Evolutionary conservation across 92 coral and sea anemone species (phyloP).

Genomic region (Siderastrea radians): DNA sequence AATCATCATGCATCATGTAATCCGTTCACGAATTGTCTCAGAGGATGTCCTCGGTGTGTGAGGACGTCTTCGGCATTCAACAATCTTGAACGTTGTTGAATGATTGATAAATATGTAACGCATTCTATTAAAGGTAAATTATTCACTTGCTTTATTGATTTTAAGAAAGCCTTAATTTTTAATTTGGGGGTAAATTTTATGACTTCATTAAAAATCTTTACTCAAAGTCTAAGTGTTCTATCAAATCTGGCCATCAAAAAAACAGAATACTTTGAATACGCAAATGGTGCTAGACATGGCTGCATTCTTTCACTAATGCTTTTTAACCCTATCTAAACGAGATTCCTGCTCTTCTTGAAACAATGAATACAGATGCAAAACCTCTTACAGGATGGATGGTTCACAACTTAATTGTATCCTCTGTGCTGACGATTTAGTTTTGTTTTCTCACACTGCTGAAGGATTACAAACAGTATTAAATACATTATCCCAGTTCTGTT

Average conservation of each 20-base stretch:
- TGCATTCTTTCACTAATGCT: neutral
- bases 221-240: conserved; percentile 18
- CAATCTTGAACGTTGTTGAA: no score
- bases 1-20: no score
- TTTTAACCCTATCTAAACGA: neutral
- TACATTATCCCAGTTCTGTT: no score
- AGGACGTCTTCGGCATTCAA: no score
- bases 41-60: no score
- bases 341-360: neutral
- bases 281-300: no score
- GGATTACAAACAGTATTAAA: no score
- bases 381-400: neutral
- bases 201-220: conserved; percentile 23
- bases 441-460: no score
- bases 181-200: conserved; percentile 29
- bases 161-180: conserved; percentile 56
- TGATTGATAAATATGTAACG: conserved; percentile 44
- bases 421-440: no score
- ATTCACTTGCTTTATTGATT: conserved; percentile 49
- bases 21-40: no score
- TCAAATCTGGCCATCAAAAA: conserved; percentile 9
- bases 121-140: conserved; percentile 24
- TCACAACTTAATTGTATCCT: neutral
- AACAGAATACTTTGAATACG: neutral
- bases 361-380: neutral